Evolutionary conservation across 2,113 vertebrate genomes (phyloP).

Genomic region (Globicephala melas): DNA sequence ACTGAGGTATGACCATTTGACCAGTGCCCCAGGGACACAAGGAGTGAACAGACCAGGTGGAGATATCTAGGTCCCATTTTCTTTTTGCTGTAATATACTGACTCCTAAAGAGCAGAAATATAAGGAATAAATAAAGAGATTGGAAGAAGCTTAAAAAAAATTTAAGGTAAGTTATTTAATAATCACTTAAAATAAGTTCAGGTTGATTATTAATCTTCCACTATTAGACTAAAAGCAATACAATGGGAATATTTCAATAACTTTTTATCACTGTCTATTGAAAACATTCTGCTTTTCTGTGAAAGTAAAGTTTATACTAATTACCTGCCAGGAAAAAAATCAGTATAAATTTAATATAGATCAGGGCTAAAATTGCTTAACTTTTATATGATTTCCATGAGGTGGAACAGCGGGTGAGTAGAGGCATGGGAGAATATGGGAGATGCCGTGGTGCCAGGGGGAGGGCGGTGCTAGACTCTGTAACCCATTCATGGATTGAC

Average conservation of each 20-base stretch:
- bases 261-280: not conserved
- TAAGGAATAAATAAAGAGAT: not conserved
- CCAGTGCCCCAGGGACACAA: not conserved
- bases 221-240: not conserved
- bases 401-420: not conserved
- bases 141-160: not conserved
- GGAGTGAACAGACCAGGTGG: not conserved
- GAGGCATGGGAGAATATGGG: accelerated
- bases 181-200: not conserved
- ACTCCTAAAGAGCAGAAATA: not conserved
- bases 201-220: not conserved
- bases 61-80: not conserved
- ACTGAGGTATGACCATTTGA: not conserved
- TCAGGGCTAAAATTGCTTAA: not conserved
- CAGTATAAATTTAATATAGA: not conserved
- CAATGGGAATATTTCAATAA: not conserved
- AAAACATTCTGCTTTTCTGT: not conserved
- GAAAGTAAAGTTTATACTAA: not conserved
- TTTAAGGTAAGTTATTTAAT: not conserved
- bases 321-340: not conserved
- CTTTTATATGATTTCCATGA: not conserved
- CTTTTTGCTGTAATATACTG: not conserved
- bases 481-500: not conserved
- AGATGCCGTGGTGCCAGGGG: accelerated
- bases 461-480: not conserved